Base-by-base conservation (phyloP, 1,140 invertebrate species). In the Conus betulinus region DNA sequence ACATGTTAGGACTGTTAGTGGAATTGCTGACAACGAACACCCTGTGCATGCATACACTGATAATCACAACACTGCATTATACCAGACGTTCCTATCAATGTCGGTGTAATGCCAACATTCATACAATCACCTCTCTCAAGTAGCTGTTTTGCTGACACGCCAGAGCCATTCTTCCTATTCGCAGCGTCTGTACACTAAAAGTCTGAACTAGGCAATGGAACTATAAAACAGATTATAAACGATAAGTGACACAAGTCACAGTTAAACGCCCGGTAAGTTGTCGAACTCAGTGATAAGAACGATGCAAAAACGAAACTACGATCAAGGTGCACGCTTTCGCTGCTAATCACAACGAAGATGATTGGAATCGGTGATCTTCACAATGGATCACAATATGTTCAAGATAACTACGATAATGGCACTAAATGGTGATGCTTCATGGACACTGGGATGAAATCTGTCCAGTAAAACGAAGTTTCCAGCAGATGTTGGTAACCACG, bases 71-170 rank as follows among this genome's bases (percentile, higher is more conserved):
- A 39, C 39, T 39, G 39, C 39, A 39, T 39, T 39, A 39, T 39
- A 3, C 39, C 39, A 39, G 39, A 39, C 39, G 39, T 39, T 39
- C 39, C 39, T 1, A 39, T 39, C 0, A 39, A 1, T 3, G 39
- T 39, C 39, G 3, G 39, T 39, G 3, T 39, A 39, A 39, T 39
- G 39, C 39, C 39, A 39, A 39, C 39, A 39, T 39, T 39, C 39
- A 39, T 39, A 39, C 39, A 39, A 39, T 92, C 94, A 97, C 97
- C 96, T 97, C 96, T 94, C 95, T 97, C 51, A 97, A 93, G 95
- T 97, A 97, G 91, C 97, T 97, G 94, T 98, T 96, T 91, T 96
- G 96, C 94, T 98, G 97, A 93, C 97, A 98, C n/a, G 93, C 93
- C 67, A 95, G 93, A 76, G 94, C 92, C 94, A 95, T 94, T 10